A percentile compares a stretch with the other conserved stretches of the same genome.
Evolutionary conservation across 2,888 invertebrate genomes (phyloP).

Genomic region (Candidula unifasciata): DNA sequence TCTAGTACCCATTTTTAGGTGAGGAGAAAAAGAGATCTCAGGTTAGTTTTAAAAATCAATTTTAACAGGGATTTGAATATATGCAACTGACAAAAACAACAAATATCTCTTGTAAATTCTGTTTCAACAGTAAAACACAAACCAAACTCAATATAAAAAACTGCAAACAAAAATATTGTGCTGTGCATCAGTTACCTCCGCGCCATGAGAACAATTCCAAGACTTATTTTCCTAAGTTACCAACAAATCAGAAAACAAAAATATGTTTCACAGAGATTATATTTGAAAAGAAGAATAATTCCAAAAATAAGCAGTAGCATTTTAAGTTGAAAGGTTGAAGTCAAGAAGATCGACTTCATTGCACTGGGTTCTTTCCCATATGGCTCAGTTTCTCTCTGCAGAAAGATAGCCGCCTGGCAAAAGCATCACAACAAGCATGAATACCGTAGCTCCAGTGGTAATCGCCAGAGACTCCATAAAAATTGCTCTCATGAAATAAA

Average conservation of each 20-base stretch:
- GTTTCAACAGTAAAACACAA: neutral
- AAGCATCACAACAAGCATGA: too few species aligned
- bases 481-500: too few species aligned
- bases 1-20: too few species aligned
- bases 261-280: neutral
- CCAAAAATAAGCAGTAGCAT: neutral
- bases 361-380: too few species aligned
- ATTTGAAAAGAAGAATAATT: neutral
- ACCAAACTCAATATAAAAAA: neutral
- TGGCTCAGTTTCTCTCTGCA: too few species aligned
- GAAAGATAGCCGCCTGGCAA: too few species aligned
- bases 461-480: too few species aligned
- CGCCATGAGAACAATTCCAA: constrained; percentile 1
- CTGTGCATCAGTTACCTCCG: neutral
- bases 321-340: neutral
- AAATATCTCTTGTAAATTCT: neutral
- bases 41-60: too few species aligned
- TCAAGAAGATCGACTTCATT: too few species aligned
- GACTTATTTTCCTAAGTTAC: constrained; percentile 2
- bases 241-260: neutral
- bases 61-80: too few species aligned
- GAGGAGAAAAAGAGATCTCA: too few species aligned
- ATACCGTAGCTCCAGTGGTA: too few species aligned
- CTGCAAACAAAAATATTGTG: neutral
- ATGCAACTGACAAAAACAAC: neutral